phyloP scores from a whole-genome alignment of 2,888 invertebrate species.

The Lasioglossum pauxillum region DNA sequence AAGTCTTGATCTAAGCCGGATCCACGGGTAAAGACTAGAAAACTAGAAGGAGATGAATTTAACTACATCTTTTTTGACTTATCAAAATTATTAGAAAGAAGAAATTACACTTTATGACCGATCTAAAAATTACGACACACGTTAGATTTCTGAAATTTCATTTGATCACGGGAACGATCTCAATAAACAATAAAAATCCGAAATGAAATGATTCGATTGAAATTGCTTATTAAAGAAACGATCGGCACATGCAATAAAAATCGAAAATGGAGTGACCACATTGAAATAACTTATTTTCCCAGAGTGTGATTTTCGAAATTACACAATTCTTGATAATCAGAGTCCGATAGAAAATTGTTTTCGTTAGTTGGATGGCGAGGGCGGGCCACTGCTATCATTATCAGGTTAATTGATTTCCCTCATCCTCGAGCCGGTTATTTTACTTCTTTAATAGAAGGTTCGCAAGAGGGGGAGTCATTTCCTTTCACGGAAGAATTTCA shows the following conservation, averaged over 20 bases:
- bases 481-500: slow-evolving; percentile 10
- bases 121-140: background rate
- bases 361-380: background rate
- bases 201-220: background rate
- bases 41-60: too few relatives aligned
- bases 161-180: background rate
- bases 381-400: background rate
- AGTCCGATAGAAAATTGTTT: slow-evolving; percentile 5
- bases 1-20: too few relatives aligned
- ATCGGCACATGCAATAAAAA: background rate
- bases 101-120: too few relatives aligned
- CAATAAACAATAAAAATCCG: too few relatives aligned
- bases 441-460: slow-evolving; percentile 9
- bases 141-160: background rate
- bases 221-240: background rate
- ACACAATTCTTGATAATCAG: background rate
- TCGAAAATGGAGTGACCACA: background rate
- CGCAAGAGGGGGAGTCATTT: background rate
- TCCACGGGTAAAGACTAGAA: too few relatives aligned
- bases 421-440: background rate
- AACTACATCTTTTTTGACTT: too few relatives aligned
- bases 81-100: too few relatives aligned
- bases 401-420: slow-evolving; percentile 10
- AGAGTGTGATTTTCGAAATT: background rate
- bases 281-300: background rate